Base-by-base conservation (phyloP, 2,113 vertebrate species). In the Lethenteron reissneri region DNA sequence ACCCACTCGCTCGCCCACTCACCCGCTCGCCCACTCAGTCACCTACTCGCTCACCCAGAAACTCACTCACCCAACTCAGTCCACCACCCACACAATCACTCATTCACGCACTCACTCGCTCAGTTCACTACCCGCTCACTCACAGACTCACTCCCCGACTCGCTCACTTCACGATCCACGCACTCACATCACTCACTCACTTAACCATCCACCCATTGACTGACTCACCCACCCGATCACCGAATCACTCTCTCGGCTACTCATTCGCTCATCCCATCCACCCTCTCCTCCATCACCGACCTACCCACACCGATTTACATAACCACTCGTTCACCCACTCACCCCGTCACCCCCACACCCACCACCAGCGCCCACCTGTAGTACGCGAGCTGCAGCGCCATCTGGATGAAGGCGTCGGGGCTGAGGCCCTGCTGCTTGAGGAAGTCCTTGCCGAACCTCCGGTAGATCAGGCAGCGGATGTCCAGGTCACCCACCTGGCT, bases 401-500 rank as follows among this genome's bases (percentile, higher is more conserved):
- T 77, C 78, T 88, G 86, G 73, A 86, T 79, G 78, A 88, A 84
- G 58, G 84, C 79, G 73, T 86, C 83, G 11, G 86, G 85, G 73
- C 85, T 84, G 73, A 87, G 71, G 14, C 73, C 75, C 70, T 83
- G 76, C 72, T 70, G 72, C 75, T 86, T 85, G 9, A 81, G 80
- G 71, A 88, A 81, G 1, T 83, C 79, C 70, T 86, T 87, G 7
- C 86, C 86, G 70, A 87, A 88, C 72, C 21, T 76, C 21, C 78
- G 80, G 74, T 85, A 87, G 73, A 84, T 85, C 75, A 88, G 87
- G 71, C 86, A 86, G 64, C 80, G 83, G 76, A 88, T 84, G 56
- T 88, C 85, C 64, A 88, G 80, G 75, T 88, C 85, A 1, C 84
- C 87, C 72, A 87, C 85, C 72, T 87, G 79, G 72, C 86, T 88